A percentile compares a stretch with the other conserved stretches of the same genome.
These are phyloP conservation scores for Microcebus lehilahytsara DNA, from an alignment of 2,113 vertebrate species.

Conservation along the genomic window DNA sequence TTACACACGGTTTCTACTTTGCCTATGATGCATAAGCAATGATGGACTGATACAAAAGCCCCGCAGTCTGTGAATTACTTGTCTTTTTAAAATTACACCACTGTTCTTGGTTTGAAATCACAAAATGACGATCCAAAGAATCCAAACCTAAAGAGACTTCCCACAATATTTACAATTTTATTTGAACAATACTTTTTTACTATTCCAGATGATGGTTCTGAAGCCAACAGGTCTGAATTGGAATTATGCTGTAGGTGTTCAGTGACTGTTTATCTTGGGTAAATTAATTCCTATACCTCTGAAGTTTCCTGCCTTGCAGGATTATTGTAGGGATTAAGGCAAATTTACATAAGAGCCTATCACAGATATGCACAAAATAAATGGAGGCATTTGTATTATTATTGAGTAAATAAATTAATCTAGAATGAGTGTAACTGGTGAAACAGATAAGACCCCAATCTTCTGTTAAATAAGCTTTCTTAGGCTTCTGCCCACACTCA, in stretches of 20 bases:
- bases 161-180: not conserved
- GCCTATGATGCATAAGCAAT: not conserved
- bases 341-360: not conserved
- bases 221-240: not conserved
- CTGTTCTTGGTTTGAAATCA: constrained; percentile 2
- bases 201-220: not conserved
- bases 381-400: not conserved
- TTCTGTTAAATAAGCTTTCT: not conserved
- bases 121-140: not conserved
- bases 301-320: not conserved
- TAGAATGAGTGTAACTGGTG: not conserved
- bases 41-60: not conserved
- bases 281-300: not conserved
- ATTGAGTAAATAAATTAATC: not conserved
- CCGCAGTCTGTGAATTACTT: not conserved
- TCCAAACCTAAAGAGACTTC: not conserved
- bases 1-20: not conserved
- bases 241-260: not conserved
- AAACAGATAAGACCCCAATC: not conserved
- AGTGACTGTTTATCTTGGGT: not conserved
- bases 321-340: not conserved
- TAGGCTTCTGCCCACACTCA: not conserved
- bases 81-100: not conserved
- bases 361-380: not conserved
- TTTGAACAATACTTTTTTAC: not conserved